A percentile compares a stretch with the other conserved stretches of the same genome.
phyloP scores from a whole-genome alignment of 2,113 vertebrate species.

The Cryptotis parvus region DNA sequence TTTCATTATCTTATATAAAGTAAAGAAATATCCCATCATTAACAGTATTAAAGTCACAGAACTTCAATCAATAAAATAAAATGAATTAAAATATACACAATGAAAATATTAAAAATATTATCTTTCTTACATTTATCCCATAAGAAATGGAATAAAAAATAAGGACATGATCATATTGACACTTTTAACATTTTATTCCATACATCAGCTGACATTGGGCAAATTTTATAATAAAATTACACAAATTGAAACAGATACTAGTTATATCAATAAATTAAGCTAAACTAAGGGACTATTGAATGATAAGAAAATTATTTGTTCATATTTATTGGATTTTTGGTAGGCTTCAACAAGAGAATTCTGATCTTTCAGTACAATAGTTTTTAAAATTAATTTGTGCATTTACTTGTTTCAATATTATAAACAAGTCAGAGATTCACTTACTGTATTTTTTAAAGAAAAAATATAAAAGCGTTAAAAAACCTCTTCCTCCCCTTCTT shows the following conservation, averaged over 20 bases:
- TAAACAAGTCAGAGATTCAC: slow-evolving; percentile 14
- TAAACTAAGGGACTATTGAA: slow-evolving; percentile 54
- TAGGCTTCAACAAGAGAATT: slow-evolving; percentile 37
- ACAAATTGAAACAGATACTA: slow-evolving; percentile 45
- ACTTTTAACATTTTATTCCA: not conserved
- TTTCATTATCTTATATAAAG: not conserved
- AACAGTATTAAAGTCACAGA: no score
- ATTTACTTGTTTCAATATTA: not conserved
- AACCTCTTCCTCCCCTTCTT: not conserved
- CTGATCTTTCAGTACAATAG: not conserved
- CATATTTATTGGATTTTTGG: not conserved
- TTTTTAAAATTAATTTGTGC: slow-evolving; percentile 49
- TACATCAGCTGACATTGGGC: slow-evolving; percentile 27
- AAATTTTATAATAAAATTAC: slow-evolving; percentile 52
- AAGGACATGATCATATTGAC: not conserved
- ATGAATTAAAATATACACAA: not conserved
- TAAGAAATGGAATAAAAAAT: not conserved
- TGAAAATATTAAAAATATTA: not conserved
- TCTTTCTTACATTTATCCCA: slow-evolving; percentile 14
- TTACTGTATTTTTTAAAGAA: slow-evolving; percentile 44
- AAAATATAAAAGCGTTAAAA: slow-evolving; percentile 48
- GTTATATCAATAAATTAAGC: slow-evolving; percentile 52
- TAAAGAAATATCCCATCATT: no score
- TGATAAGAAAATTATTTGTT: slow-evolving; percentile 59
- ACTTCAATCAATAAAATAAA: not conserved